These are phyloP conservation scores for Listronotus oregonensis DNA, from an alignment of 1,140 invertebrate species.

Conservation along the genomic window DNA sequence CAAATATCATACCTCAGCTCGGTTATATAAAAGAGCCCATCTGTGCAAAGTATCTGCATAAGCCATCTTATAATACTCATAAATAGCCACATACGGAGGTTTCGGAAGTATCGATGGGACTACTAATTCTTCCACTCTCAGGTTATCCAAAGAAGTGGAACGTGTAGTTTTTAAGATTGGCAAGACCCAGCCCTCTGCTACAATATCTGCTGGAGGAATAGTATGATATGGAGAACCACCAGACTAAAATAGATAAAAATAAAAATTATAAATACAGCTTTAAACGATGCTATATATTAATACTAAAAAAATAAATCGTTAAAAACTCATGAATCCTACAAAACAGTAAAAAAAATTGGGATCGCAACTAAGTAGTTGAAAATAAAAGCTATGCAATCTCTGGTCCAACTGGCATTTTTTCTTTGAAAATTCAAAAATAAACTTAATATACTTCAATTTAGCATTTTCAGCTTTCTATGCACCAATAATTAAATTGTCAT, in stretches of 20 bases:
- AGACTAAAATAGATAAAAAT: conserved; percentile 33
- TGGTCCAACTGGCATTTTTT: no score
- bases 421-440: no score
- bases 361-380: no score
- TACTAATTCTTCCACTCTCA: conserved; percentile 56
- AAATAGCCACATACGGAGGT: conserved; percentile 60
- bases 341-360: no score
- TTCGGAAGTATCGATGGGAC: conserved; percentile 29
- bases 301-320: no score
- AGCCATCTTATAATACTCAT: conserved; percentile 84
- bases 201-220: conserved; percentile 81
- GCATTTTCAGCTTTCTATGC: no score
- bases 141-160: conserved; percentile 81
- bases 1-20: conserved; percentile 67
- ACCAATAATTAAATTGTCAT: no score
- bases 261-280: not conserved
- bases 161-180: conserved; percentile 57
- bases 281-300: no score
- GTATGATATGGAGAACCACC: conserved; percentile 90
- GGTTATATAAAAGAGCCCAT: conserved; percentile 78
- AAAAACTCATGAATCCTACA: no score
- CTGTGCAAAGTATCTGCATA: conserved; percentile 90
- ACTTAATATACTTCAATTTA: no score
- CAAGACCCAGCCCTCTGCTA: conserved; percentile 77
- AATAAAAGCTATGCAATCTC: no score